Conservation (phyloP, 2,888 invertebrate genomes). For the Bibio marci region DNA sequence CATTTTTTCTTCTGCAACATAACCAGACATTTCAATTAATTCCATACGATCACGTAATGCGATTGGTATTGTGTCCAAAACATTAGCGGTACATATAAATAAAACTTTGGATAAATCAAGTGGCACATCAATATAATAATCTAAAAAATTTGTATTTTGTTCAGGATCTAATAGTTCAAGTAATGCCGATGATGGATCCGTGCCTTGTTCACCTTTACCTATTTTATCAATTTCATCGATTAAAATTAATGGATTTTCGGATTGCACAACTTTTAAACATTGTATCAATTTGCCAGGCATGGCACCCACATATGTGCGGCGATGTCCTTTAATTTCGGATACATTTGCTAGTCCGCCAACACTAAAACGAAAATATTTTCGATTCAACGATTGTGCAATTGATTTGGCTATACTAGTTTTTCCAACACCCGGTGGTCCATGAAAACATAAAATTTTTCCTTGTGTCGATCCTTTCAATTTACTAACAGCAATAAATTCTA, state of each 20-base stretch:
- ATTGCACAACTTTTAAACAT: conserved; percentile 92
- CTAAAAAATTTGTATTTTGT: conserved; percentile 94
- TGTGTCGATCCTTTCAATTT: conserved; percentile 87
- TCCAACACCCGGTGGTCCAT: conserved; percentile 97
- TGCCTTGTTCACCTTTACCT: conserved; percentile 61
- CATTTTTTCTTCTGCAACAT: conserved; percentile 95
- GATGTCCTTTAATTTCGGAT: conserved; percentile 97
- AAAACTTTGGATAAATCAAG: conserved; percentile 92
- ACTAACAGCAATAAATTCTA: conserved; percentile 98
- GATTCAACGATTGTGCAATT: conserved; percentile 84
- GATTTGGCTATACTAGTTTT: conserved; percentile 93
- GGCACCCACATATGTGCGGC: conserved; percentile 96
- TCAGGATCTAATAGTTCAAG: conserved; percentile 95
- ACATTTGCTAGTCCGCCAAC: conserved; percentile 99
- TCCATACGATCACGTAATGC: conserved; percentile 97
- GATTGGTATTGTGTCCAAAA: conserved; percentile 88
- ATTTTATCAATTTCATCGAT: conserved; percentile 96
- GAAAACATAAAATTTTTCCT: conserved; percentile 97
- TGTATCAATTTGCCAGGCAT: conserved; percentile 93
- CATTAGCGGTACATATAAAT: conserved; percentile 97
- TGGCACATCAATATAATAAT: conserved; percentile 95
- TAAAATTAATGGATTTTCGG: conserved; percentile 92
- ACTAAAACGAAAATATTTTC: conserved; percentile 96
- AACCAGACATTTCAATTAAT: conserved; percentile 96
- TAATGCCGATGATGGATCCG: conserved; percentile 94